phyloP scores from a whole-genome alignment of 2,113 vertebrate species.

The Cebidichthys violaceus region DNA sequence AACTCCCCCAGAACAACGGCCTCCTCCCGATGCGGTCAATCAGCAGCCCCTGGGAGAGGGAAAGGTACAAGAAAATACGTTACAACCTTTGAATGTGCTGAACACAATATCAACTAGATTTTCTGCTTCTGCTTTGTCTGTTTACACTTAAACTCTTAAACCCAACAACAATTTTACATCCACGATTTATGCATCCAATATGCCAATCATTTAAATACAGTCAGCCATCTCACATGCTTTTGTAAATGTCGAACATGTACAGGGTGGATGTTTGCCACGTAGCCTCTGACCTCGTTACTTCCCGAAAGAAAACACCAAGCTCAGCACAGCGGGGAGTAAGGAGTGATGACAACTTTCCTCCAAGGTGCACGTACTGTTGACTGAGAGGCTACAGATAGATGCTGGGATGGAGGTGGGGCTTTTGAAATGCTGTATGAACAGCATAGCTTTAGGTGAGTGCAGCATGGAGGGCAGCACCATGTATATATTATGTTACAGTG shows the following conservation, averaged over 20 bases:
- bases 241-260: background rate
- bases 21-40: slow-evolving; percentile 86
- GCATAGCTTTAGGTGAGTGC: background rate
- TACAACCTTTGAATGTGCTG: background rate
- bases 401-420: background rate
- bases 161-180: background rate
- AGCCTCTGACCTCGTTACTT: no score
- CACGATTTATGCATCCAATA: background rate
- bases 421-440: background rate
- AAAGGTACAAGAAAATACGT: background rate
- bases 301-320: no score
- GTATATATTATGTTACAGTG: background rate
- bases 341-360: no score
- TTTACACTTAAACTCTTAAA: background rate
- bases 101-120: background rate
- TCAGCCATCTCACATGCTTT: background rate
- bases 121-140: background rate
- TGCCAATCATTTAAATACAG: background rate
- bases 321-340: no score
- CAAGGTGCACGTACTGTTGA: background rate
- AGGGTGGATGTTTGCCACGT: background rate
- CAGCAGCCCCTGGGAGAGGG: slow-evolving; percentile 79
- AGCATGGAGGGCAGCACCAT: background rate
- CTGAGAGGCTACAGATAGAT: background rate
- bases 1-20: slow-evolving; percentile 83